Percentiles rank a stretch among this genome's conserved stretches.
Evolutionary conservation across 2,888 invertebrate species (phyloP).

Genomic region (Aspidiotus destructor): DNA sequence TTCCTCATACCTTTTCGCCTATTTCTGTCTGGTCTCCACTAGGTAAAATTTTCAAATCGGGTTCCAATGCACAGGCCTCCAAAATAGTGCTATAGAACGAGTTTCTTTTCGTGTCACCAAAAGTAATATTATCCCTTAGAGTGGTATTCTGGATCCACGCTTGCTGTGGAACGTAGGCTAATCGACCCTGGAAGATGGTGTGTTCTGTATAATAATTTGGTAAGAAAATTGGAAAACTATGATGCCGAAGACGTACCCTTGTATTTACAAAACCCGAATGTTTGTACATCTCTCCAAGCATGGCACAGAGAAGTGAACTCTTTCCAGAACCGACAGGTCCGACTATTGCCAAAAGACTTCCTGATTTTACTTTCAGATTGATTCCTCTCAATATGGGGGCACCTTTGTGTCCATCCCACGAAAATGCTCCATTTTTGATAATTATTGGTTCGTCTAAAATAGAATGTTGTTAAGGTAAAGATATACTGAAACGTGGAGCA

Average conservation of each 20-base stretch:
- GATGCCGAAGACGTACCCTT: constrained; percentile 40
- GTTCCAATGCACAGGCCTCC: constrained; percentile 78
- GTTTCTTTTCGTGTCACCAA: constrained; percentile 65
- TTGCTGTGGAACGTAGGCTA: constrained; percentile 86
- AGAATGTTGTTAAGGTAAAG: too few relatives aligned
- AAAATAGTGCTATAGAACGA: constrained; percentile 67
- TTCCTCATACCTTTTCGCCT: constrained; percentile 46
- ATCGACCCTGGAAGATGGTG: constrained; percentile 44
- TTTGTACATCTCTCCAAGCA: constrained; percentile 86
- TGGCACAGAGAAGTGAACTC: constrained; percentile 76
- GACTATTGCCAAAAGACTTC: constrained; percentile 69
- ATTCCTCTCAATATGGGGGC: constrained; percentile 63
- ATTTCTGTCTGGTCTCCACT: constrained; percentile 97
- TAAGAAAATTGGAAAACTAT: too few relatives aligned
- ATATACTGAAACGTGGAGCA: too few relatives aligned
- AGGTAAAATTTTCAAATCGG: constrained; percentile 86
- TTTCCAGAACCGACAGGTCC: constrained; percentile 83
- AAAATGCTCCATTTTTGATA: constrained; percentile 79
- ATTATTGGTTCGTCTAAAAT: constrained; percentile 59
- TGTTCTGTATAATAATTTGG: too few relatives aligned
- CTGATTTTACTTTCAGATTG: constrained; percentile 57
- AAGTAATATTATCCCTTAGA: constrained; percentile 82
- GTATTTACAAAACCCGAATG: constrained; percentile 69
- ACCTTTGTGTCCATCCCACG: constrained; percentile 60
- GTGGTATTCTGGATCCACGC: constrained; percentile 98